Conservation (phyloP, 2,888 invertebrate genomes). For the Endomychus coccineus region DNA sequence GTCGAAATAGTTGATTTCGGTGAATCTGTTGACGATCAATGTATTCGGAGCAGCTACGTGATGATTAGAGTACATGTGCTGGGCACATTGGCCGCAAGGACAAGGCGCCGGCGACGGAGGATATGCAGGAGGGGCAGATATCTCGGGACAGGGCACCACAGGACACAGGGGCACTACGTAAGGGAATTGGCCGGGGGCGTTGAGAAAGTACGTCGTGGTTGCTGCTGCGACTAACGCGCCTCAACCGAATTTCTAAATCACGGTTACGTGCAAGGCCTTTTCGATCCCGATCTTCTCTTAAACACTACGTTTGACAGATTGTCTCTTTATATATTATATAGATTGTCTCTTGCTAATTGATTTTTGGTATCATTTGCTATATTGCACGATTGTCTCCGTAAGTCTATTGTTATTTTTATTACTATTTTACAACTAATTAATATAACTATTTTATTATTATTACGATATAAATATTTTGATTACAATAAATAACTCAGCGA, state of each 20-base stretch:
- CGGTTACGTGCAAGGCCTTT: constrained; percentile 10
- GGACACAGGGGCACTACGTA: constrained; percentile 46
- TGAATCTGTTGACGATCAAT: constrained; percentile 44
- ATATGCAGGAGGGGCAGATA: constrained; percentile 42
- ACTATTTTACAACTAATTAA: too few species aligned
- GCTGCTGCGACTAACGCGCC: constrained; percentile 20
- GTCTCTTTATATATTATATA: constrained; percentile 16
- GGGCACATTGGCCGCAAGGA: constrained; percentile 53
- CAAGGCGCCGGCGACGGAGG: constrained; percentile 47
- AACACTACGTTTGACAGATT: constrained; percentile 15
- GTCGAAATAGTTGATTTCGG: constrained; percentile 46
- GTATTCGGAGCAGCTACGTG: constrained; percentile 36
- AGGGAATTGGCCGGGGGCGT: constrained; percentile 44
- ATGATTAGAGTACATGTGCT: constrained; percentile 42
- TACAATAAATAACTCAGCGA: constrained; percentile 32
- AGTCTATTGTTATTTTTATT: constrained; percentile 20
- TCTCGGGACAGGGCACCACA: constrained; percentile 38
- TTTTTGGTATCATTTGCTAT: constrained; percentile 35
- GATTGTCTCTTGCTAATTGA: constrained; percentile 24
- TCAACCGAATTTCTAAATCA: constrained; percentile 10
- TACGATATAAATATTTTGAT: constrained; percentile 26
- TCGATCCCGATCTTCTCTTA: not conserved
- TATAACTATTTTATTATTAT: too few species aligned
- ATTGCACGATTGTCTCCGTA: constrained; percentile 40
- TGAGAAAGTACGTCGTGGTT: constrained; percentile 46